A percentile compares a stretch with the other conserved stretches of the same genome.
Evolutionary conservation across 2,888 invertebrate genomes (phyloP).

Genomic region (Drosophila heteroneura): DNA sequence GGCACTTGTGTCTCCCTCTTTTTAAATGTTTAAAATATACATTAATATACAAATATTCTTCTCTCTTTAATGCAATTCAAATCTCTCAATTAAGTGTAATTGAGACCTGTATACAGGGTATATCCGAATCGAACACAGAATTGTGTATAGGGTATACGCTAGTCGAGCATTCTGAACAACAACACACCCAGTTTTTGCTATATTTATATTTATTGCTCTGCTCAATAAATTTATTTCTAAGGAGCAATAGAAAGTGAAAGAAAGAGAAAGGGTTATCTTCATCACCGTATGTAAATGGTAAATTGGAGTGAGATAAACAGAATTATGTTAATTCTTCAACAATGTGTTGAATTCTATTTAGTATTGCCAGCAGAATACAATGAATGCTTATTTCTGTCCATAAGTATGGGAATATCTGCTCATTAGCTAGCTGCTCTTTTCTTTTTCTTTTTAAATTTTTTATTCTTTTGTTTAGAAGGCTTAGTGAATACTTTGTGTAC

Average conservation of each 20-base stretch:
- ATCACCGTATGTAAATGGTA: background rate
- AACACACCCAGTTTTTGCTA: background rate
- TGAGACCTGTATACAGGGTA: background rate
- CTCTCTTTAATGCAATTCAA: no score
- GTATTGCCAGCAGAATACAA: conserved; percentile 47
- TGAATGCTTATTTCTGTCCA: conserved; percentile 23
- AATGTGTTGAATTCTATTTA: background rate
- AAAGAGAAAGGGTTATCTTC: background rate
- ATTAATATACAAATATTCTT: no score
- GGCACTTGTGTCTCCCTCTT: no score
- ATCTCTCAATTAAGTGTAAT: no score
- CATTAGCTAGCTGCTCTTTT: conserved; percentile 46
- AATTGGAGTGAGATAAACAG: background rate
- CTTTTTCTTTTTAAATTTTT: conserved; percentile 10
- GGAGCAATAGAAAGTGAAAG: background rate
- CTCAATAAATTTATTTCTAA: background rate
- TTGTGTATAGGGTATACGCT: background rate
- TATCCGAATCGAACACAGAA: background rate
- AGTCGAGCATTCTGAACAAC: background rate
- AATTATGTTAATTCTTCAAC: background rate
- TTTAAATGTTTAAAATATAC: no score
- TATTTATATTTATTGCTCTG: background rate
- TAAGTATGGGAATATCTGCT: conserved; percentile 28
- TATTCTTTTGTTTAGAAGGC: conserved; percentile 66
- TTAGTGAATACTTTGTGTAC: conserved; percentile 65